Evolutionary conservation across 2,113 vertebrate species (phyloP).

Genomic region (Empidonax alnorum): DNA sequence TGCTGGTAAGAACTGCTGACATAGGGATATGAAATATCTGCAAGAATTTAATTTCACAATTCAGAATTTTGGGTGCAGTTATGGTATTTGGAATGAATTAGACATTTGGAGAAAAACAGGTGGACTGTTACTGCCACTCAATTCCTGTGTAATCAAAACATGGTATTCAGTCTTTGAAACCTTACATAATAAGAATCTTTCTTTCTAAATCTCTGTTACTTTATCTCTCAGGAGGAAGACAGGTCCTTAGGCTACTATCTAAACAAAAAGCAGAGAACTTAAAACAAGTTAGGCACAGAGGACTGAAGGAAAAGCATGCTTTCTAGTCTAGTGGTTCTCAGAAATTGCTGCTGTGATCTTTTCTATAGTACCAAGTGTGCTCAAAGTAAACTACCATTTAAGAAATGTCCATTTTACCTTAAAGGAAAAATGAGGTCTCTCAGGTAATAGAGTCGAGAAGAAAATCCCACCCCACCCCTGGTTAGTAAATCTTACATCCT

Average conservation of each 20-base stretch:
- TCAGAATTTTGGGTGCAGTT: not conserved
- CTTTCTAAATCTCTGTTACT: not conserved
- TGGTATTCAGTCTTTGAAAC: not conserved
- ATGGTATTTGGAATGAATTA: not conserved
- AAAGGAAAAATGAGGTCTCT: not conserved
- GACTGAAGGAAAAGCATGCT: not conserved
- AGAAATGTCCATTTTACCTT: not conserved
- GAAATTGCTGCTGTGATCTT: not conserved
- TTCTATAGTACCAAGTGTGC: not conserved
- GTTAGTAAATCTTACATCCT: not conserved
- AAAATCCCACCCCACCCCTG: not conserved
- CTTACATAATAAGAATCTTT: not conserved
- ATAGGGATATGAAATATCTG: not conserved
- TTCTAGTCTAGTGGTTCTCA: not conserved
- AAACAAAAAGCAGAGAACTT: not conserved
- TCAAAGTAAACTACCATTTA: not conserved
- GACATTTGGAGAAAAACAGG: not conserved
- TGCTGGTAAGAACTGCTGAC: not conserved
- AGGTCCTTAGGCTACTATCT: not conserved
- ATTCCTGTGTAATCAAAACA: not conserved
- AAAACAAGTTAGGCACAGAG: not conserved
- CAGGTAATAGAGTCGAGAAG: not conserved
- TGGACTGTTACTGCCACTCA: not conserved
- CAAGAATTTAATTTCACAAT: not conserved
- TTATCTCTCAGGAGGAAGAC: not conserved